A percentile compares a stretch with the other conserved stretches of the same genome.
Conservation (phyloP, 2,797 vertebrate species). For the Leontopithecus rosalia region DNA sequence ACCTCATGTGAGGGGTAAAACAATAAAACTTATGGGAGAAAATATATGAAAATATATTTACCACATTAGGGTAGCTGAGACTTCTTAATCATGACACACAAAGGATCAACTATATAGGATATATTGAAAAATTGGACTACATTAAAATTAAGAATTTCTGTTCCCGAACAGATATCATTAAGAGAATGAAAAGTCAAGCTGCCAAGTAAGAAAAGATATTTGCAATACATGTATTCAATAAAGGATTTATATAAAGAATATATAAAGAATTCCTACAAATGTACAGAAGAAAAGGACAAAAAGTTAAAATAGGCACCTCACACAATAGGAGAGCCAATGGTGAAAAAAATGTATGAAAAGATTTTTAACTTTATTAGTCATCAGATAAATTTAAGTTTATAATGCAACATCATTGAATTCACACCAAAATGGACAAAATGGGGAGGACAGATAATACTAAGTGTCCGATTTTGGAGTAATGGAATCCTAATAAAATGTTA, state of each 20-base stretch:
- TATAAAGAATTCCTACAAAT: not conserved
- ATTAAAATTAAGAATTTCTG: not conserved
- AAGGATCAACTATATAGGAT: not conserved
- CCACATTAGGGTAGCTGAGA: not conserved
- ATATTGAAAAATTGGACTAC: not conserved
- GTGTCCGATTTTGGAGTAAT: not conserved
- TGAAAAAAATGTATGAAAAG: not conserved
- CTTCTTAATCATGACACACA: constrained; percentile 1
- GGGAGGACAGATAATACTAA: not conserved
- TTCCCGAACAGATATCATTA: not conserved
- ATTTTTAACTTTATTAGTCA: not conserved
- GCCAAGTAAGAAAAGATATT: not conserved
- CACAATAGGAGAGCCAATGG: not conserved
- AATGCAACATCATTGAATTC: not conserved
- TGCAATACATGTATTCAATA: not conserved
- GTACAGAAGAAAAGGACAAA: not conserved
- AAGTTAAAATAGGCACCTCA: not conserved
- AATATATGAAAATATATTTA: not conserved
- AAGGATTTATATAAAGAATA: not conserved
- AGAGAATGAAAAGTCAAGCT: not conserved
- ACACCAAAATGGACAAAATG: not conserved
- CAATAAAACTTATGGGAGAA: not conserved
- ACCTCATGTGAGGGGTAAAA: not conserved
- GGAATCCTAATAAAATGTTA: not conserved
- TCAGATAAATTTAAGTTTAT: not conserved